phyloP scores from a whole-genome alignment of 2,888 invertebrate genomes.

The Aplocera efformata region DNA sequence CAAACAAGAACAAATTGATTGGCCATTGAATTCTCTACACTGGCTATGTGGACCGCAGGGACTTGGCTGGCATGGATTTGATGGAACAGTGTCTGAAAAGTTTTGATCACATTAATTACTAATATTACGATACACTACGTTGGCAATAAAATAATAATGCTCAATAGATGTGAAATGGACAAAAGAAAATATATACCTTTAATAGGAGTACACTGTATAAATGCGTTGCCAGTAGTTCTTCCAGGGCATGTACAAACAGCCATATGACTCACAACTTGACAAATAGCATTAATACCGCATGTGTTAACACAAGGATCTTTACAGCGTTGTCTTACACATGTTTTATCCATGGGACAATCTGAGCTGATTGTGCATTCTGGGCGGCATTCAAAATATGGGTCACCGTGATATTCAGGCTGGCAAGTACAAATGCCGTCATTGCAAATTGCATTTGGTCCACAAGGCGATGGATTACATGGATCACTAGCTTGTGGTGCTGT shows the following conservation, averaged over 20 bases:
- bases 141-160: too few species aligned
- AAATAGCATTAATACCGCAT: slow-evolving; percentile 87
- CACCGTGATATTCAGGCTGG: slow-evolving; percentile 81
- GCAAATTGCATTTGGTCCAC: slow-evolving; percentile 83
- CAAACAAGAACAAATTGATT: slow-evolving; percentile 85
- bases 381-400: slow-evolving; percentile 85
- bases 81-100: slow-evolving; percentile 53
- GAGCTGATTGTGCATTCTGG: slow-evolving; percentile 88
- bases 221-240: slow-evolving; percentile 86
- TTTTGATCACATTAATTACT: slow-evolving; percentile 1
- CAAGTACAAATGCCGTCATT: slow-evolving; percentile 82
- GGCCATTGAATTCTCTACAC: slow-evolving; percentile 81
- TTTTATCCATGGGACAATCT: slow-evolving; percentile 85
- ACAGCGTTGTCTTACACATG: slow-evolving; percentile 86
- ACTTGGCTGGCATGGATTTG: slow-evolving; percentile 82
- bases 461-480: slow-evolving; percentile 84
- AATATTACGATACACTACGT: neutral
- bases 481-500: slow-evolving; percentile 59
- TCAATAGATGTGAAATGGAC: too few species aligned
- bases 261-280: slow-evolving; percentile 87
- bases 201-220: slow-evolving; percentile 82
- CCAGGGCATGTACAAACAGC: slow-evolving; percentile 88
- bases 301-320: slow-evolving; percentile 86
- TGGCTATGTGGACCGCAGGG: slow-evolving; percentile 84
- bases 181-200: slow-evolving; percentile 55